These are phyloP conservation scores for Tachuris rubrigastra DNA, from an alignment of 2,113 vertebrate species.

Conservation along the genomic window DNA sequence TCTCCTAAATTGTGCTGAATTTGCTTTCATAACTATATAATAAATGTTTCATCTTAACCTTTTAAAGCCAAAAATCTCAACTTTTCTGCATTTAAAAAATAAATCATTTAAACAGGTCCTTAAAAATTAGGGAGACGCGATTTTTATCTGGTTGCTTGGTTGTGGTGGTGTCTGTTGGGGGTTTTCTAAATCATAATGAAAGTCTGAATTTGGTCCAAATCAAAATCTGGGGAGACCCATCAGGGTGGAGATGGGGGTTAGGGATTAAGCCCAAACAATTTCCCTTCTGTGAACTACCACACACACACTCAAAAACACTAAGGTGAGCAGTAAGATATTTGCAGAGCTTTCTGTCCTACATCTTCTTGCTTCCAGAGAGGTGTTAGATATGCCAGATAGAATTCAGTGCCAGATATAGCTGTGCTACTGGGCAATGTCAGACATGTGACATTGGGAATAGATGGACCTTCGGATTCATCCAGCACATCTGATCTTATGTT, in stretches of 20 bases:
- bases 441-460: slow-evolving; percentile 2
- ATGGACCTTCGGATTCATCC: neutral
- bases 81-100: neutral
- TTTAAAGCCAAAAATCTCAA: neutral
- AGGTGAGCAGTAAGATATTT: neutral
- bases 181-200: neutral
- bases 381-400: neutral
- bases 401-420: neutral
- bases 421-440: neutral
- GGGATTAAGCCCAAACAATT: neutral
- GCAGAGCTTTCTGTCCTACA: neutral
- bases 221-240: neutral
- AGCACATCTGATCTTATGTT: slow-evolving; percentile 37
- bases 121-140: neutral
- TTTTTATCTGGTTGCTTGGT: neutral
- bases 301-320: neutral
- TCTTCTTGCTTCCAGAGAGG: neutral
- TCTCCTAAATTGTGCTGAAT: neutral
- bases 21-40: neutral
- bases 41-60: neutral
- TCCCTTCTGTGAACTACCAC: neutral
- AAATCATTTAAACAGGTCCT: neutral
- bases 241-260: neutral
- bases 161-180: neutral
- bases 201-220: neutral